Evolutionary conservation across 2,797 vertebrate genomes (phyloP).

Genomic region (Gallinago stenura): DNA sequence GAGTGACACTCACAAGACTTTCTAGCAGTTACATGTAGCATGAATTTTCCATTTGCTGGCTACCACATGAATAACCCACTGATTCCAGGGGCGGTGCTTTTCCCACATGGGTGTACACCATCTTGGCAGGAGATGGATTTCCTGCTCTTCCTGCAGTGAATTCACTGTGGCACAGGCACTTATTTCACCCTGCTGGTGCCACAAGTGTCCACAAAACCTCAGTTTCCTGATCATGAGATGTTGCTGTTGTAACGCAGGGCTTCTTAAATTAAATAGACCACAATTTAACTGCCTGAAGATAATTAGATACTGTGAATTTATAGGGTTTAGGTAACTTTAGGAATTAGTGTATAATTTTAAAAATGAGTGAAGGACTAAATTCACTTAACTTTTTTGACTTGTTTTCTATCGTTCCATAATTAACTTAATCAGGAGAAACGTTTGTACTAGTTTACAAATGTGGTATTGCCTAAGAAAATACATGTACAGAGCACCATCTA

Average conservation of each 20-base stretch:
- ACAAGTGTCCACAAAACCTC: not conserved
- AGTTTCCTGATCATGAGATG: not conserved
- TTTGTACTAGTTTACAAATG: not conserved
- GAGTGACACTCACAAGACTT: not conserved
- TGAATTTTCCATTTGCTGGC: not conserved
- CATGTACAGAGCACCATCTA: slow-evolving; percentile 47
- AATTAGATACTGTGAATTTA: not conserved
- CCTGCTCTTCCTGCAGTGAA: not conserved
- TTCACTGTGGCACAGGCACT: not conserved
- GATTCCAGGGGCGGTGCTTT: not conserved
- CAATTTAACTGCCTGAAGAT: not conserved
- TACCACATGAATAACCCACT: not conserved
- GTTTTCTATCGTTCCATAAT: not conserved
- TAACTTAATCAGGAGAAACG: not conserved
- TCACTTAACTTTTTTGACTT: not conserved
- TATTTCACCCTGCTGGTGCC: not conserved
- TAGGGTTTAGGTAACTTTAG: not conserved
- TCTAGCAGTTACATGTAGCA: not conserved
- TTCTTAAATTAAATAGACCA: not conserved
- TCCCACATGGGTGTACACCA: not conserved
- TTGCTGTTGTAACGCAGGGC: not conserved
- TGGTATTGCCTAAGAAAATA: not conserved
- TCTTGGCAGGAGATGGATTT: not conserved
- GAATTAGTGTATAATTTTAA: not conserved
- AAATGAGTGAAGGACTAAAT: not conserved